These are phyloP conservation scores for Antennarius striatus DNA, from an alignment of 2,113 vertebrate species.

Conservation along the genomic window DNA sequence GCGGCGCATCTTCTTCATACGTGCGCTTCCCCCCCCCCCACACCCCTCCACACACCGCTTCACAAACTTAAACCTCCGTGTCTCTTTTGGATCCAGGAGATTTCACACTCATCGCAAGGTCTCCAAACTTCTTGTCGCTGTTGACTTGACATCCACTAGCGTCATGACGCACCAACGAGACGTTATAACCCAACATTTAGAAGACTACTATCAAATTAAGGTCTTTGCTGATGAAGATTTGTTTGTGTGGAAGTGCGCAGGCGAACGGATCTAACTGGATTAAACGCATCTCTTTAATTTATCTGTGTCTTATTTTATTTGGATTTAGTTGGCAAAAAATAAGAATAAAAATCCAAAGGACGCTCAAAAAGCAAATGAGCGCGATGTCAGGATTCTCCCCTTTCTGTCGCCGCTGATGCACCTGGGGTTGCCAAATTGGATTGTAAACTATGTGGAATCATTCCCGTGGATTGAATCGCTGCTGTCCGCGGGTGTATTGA, in stretches of 20 bases:
- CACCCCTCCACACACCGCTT: no score
- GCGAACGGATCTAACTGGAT: slow-evolving; percentile 6
- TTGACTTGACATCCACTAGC: not conserved
- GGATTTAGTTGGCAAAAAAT: not conserved
- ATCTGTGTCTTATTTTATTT: not conserved
- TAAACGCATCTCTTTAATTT: not conserved
- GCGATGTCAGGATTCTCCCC: not conserved
- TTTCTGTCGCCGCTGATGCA: not conserved
- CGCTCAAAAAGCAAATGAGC: not conserved
- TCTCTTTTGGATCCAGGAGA: not conserved
- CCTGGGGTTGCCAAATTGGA: slow-evolving; percentile 1
- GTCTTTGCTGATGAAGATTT: slow-evolving; percentile 25
- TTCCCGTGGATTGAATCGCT: slow-evolving; percentile 40
- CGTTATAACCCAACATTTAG: not conserved
- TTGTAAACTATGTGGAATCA: slow-evolving; percentile 42
- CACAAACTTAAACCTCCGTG: slow-evolving; percentile 45
- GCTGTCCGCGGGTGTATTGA: slow-evolving; percentile 59
- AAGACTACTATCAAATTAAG: slow-evolving; percentile 40
- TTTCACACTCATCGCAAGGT: slow-evolving; percentile 1
- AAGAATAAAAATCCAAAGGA: not conserved
- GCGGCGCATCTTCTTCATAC: not conserved
- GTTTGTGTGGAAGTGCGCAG: not conserved
- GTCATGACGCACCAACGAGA: no score
- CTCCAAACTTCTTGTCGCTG: not conserved
- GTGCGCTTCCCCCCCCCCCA: slow-evolving; percentile 24